phyloP scores from a whole-genome alignment of 2,888 invertebrate genomes.

The Microplitis deprimator region DNA sequence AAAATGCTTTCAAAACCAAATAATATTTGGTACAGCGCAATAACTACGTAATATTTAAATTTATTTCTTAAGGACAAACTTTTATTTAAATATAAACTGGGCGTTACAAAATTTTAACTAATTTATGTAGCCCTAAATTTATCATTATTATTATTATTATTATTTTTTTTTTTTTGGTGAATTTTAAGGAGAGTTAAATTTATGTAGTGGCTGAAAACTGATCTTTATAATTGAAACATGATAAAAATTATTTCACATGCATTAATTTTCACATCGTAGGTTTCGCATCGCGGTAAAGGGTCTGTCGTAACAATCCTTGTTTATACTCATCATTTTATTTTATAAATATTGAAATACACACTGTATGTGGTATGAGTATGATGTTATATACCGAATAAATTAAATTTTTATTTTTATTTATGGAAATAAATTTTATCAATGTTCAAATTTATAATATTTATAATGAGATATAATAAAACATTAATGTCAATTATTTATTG shows the following conservation, averaged over 20 bases:
- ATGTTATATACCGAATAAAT: neutral
- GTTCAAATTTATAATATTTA: neutral
- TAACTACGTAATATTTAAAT: neutral
- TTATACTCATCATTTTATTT: neutral
- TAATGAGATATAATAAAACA: neutral
- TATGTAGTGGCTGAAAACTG: conserved; percentile 2
- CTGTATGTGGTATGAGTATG: neutral
- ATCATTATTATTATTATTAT: neutral
- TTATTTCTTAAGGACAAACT: neutral
- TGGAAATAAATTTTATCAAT: too few species aligned
- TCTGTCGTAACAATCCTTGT: conserved; percentile 11
- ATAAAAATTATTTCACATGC: neutral
- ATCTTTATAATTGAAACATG: conserved; percentile 11
- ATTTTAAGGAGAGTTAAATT: neutral
- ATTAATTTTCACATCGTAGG: conserved; percentile 13
- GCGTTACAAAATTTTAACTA: neutral
- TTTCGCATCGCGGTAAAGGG: conserved; percentile 2
- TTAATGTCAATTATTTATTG: too few species aligned
- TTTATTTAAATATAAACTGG: neutral
- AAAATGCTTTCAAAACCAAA: neutral
- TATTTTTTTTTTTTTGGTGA: neutral
- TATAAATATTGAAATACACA: neutral
- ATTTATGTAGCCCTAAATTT: neutral
- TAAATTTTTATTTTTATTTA: neutral
- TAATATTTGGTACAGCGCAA: neutral